Base-by-base conservation (phyloP, 2,113 vertebrate species). In the Anguilla rostrata region DNA sequence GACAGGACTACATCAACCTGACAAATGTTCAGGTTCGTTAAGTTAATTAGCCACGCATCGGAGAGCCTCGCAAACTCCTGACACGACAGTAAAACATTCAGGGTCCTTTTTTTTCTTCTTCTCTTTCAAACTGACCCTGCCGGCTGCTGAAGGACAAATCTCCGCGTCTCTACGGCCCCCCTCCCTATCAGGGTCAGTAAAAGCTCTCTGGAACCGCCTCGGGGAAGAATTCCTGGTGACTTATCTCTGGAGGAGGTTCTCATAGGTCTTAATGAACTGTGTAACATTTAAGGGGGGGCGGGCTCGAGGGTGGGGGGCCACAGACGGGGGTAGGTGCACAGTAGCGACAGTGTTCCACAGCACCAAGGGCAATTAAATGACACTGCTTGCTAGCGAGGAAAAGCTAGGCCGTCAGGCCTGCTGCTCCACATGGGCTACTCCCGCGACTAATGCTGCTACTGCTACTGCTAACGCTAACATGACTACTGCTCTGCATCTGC, bases 161-260 rank as follows among this genome's bases (percentile, higher is more conserved):
- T 85, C 83, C 86, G 34, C 84, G 85, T 88, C 87, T 84, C 7
- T 75, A 63, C 11, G 22, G 57, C 84, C 84, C 81, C 84, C 84
- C 81, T n/a, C n/a, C 89, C 84, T 87, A 86, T 87, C 89, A 83
- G 86, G 83, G 84, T 78, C 86, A 85, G 84, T 88, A 85, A 87
- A 87, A 90, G 87, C 88, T 85, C 87, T 84, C 26, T 84, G 86
- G 86, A 84, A 87, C 60, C 84, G 60, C 83, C 82, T 86, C 82
- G 60, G 81, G 82, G 86, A 78, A 82, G 84, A 88, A 88, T 88
- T 84, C 63, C 83, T 84, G 83, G 83, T 84, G 85, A 81, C 82
- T 90, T 88, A 90, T 90, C 86, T 87, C 63, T 46, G 82, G 86
- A 71, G 66, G 82, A 87, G 82, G 78, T 78, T 81, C 22, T n/a